Evolutionary conservation across 2,113 vertebrate species (phyloP).

Genomic region (Onychorhynchus coronatus): DNA sequence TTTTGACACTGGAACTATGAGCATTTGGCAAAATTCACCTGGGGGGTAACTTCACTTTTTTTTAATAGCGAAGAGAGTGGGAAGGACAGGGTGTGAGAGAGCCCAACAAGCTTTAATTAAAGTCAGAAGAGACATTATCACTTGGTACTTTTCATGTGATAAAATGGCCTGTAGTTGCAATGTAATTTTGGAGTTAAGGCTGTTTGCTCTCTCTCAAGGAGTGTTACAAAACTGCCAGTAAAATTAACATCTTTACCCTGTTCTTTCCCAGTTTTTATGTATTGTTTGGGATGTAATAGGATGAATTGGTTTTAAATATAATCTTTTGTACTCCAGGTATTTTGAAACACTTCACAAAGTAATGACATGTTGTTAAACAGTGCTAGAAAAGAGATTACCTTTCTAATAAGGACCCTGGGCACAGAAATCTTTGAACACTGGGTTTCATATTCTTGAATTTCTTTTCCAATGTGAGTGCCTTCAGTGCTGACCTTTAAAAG

Average conservation of each 20-base stretch:
- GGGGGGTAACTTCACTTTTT: background rate
- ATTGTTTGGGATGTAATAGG: background rate
- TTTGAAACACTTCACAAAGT: slow-evolving; percentile 31
- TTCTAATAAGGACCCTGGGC: slow-evolving; percentile 38
- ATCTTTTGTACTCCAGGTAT: slow-evolving; percentile 14
- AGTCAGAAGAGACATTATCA: background rate
- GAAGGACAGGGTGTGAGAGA: background rate
- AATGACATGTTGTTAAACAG: slow-evolving; percentile 47
- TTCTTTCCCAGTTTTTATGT: background rate
- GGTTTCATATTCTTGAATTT: slow-evolving; percentile 19
- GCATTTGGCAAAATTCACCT: slow-evolving; percentile 16
- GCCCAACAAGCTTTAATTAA: slow-evolving; percentile 1
- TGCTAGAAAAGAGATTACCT: slow-evolving; percentile 40
- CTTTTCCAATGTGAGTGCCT: slow-evolving; percentile 5
- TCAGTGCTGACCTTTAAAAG: slow-evolving; percentile 48
- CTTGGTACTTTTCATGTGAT: background rate
- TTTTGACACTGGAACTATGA: background rate
- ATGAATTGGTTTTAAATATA: slow-evolving; percentile 19
- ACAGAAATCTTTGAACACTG: background rate
- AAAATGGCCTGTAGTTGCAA: background rate
- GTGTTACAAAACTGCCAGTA: background rate
- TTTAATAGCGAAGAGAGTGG: background rate
- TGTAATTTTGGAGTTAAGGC: background rate
- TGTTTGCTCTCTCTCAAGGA: background rate
- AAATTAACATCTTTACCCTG: slow-evolving; percentile 24